Evolutionary conservation across 2,113 vertebrate genomes (phyloP).

Genomic region (Gallinago media): DNA sequence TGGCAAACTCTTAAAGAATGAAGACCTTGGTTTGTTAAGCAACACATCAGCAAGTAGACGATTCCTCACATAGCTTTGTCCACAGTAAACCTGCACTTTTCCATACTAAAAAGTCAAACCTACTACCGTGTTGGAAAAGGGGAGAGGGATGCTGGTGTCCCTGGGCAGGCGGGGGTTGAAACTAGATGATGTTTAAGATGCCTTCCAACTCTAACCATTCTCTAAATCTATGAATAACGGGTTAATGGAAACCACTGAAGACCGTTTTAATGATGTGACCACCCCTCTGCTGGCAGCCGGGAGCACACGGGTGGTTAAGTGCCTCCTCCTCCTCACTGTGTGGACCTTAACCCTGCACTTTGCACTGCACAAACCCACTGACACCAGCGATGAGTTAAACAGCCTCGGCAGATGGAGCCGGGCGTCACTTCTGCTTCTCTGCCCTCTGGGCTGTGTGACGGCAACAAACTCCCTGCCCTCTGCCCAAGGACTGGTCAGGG

Average conservation of each 20-base stretch:
- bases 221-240: not conserved
- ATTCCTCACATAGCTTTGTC: not conserved
- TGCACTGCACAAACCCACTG: not conserved
- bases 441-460: not conserved
- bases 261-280: not conserved
- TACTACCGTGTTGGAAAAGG: not conserved
- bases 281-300: not conserved
- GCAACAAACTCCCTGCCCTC: not conserved
- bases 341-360: not conserved
- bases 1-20: not conserved
- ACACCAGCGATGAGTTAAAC: not conserved
- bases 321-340: rapidly evolving
- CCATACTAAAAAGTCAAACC: not conserved
- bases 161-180: not conserved
- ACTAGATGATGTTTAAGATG: not conserved
- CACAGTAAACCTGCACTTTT: not conserved
- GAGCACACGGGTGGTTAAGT: rapidly evolving
- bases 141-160: not conserved
- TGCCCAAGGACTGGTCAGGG: not conserved
- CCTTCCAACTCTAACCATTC: not conserved
- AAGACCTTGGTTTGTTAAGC: not conserved
- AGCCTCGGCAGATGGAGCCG: not conserved
- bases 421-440: not conserved
- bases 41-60: not conserved
- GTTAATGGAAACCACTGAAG: not conserved